Evolutionary conservation across 2,888 invertebrate species (phyloP).

Genomic region (Panzeria rudis): DNA sequence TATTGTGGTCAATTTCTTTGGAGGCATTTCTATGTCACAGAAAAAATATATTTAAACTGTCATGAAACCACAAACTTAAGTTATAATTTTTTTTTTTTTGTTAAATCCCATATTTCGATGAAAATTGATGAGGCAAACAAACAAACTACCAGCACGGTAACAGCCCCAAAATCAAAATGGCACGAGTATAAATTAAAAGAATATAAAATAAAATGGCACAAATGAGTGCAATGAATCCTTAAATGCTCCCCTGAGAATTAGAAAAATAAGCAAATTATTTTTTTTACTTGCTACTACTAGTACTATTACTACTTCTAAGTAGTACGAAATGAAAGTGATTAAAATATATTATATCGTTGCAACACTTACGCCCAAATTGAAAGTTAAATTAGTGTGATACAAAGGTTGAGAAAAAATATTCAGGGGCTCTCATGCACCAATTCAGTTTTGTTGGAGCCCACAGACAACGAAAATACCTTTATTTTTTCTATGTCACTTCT

Average conservation of each 20-base stretch:
- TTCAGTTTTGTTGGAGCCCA: no score
- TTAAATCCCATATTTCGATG: background rate
- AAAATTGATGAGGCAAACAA: slow-evolving; percentile 38
- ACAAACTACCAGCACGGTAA: slow-evolving; percentile 7
- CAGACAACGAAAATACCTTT: no score
- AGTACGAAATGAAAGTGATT: no score
- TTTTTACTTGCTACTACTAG: background rate
- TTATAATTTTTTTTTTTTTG: background rate
- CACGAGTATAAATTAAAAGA: slow-evolving; percentile 24
- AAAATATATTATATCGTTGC: no score
- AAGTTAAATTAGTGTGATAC: no score
- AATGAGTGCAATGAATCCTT: slow-evolving; percentile 47
- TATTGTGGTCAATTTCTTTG: background rate
- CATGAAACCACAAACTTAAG: background rate
- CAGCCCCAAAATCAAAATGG: background rate
- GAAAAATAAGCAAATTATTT: background rate
- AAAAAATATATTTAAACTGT: background rate
- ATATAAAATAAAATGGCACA: slow-evolving; percentile 28
- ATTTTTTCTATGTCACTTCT: no score
- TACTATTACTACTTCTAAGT: no score
- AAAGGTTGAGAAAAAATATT: no score
- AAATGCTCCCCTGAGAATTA: slow-evolving; percentile 12
- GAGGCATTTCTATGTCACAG: slow-evolving; percentile 10
- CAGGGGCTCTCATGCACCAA: no score
- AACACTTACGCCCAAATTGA: no score